Base-by-base conservation (phyloP, 92 coral and sea anemone species). In the Pocillopora meandrina region DNA sequence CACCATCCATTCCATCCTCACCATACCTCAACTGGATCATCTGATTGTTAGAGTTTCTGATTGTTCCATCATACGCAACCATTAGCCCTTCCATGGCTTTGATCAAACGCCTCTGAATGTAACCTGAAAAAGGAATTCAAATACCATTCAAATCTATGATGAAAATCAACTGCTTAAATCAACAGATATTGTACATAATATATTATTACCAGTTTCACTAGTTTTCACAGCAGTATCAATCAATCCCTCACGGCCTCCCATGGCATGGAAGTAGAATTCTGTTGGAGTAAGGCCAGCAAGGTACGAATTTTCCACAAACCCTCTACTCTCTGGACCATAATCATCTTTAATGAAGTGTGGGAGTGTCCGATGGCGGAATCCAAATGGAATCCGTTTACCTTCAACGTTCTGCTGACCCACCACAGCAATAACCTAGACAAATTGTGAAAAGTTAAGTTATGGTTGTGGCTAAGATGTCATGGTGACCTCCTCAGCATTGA, bases 191-290 rank as follows among this genome's bases (percentile, higher is more conserved):
- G 3, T 14, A 80, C 19, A 19, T 65, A 64, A 59, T 20, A n/a
- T 17, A 62, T 13, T 23, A 95, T 78, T 34, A 96, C 99, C 99
- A 68, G 99, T 97, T 97, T 97, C 99, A 95, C 99, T 97, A 79
- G 99, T 97, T 84, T 97, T 97, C 66, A 97, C 99, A 86, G 99
- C 99, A 80, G 99, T 97, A 82, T 97, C 99, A 95, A 97, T 97
- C 77, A 97, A 90, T 81, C 99, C 99, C 87, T 97, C 99, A 36
- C 99, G 99, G 80, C 99, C 99, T 75, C 99, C 99, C 99, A 97
- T 97, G 73, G 99, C 99, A 42, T 97, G 99, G 68, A 97, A 97
- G 87, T 94, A 97, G 87, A 97, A 97, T 88, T 97, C 99, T 58
- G 99, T 97, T 10, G 99, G 99, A 26, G 99, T 97, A 56, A 97